phyloP scores from a whole-genome alignment of 2,113 vertebrate species.

The Larimichthys crocea region DNA sequence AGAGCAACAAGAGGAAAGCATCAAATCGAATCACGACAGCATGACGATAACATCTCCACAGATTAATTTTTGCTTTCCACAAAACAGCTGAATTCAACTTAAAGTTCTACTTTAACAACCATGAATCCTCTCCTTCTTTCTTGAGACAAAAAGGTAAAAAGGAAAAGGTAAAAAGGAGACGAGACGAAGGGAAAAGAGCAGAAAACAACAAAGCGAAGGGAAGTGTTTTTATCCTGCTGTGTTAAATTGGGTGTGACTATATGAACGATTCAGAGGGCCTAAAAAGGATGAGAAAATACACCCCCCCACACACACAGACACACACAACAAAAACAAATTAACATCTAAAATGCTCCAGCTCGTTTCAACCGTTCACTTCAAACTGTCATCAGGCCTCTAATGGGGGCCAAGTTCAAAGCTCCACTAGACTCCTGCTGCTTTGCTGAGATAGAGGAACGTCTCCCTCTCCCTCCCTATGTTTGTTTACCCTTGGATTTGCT shows the following conservation, averaged over 20 bases:
- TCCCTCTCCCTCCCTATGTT: slow-evolving; percentile 74
- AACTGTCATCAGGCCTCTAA: slow-evolving; percentile 94
- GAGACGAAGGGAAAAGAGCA: slow-evolving; percentile 53
- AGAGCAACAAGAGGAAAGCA: background rate
- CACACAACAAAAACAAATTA: slow-evolving; percentile 93
- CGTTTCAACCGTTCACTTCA: slow-evolving; percentile 91
- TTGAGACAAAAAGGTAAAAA: slow-evolving; percentile 41
- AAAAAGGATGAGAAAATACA: slow-evolving; percentile 83
- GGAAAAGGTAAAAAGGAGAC: slow-evolving; percentile 32
- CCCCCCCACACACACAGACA: slow-evolving; percentile 44
- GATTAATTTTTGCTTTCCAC: slow-evolving; percentile 26
- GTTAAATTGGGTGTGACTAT: slow-evolving; percentile 95
- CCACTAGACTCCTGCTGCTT: slow-evolving; percentile 91
- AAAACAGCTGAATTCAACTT: slow-evolving; percentile 41
- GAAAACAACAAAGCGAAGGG: slow-evolving; percentile 83
- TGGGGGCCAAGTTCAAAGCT: slow-evolving; percentile 96
- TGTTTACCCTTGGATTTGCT: slow-evolving; percentile 83
- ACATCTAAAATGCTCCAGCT: slow-evolving; percentile 93
- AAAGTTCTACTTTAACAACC: slow-evolving; percentile 48
- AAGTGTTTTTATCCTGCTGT: slow-evolving; percentile 83
- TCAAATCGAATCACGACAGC: slow-evolving; percentile 25
- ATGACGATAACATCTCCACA: slow-evolving; percentile 43
- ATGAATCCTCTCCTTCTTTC: slow-evolving; percentile 39
- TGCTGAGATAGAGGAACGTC: slow-evolving; percentile 88
- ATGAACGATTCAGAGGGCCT: slow-evolving; percentile 90